Evolutionary conservation across 2,797 vertebrate genomes (phyloP).

Genomic region (Melanotaenia parkinsoni): DNA sequence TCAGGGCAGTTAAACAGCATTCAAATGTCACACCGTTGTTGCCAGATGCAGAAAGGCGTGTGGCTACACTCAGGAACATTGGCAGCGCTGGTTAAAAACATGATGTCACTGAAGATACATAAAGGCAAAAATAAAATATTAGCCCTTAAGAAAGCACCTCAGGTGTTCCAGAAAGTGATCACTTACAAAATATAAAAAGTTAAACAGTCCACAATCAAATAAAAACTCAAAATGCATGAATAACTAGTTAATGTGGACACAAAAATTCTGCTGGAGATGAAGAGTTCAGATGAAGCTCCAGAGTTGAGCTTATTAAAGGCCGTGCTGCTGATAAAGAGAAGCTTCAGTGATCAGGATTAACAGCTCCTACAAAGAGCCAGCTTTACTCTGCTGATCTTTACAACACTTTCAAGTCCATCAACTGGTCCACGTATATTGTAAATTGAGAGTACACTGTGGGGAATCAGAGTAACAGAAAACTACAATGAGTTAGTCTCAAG

Average conservation of each 20-base stretch:
- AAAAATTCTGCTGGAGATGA: constrained; percentile 36
- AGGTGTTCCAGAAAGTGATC: constrained; percentile 21
- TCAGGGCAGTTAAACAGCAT: neutral
- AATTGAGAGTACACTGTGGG: constrained; percentile 32
- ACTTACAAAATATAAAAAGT: constrained; percentile 51
- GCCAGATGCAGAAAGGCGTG: constrained; percentile 4
- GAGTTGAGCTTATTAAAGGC: constrained; percentile 46
- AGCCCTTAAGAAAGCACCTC: constrained; percentile 42
- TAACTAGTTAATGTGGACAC: constrained; percentile 35
- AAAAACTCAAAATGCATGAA: constrained; percentile 37
- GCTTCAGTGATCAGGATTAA: constrained; percentile 39
- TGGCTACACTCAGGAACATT: constrained; percentile 1
- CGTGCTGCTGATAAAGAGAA: constrained; percentile 29
- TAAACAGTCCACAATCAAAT: constrained; percentile 46
- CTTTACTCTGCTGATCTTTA: constrained; percentile 51
- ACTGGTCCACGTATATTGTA: constrained; percentile 18
- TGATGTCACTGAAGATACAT: constrained; percentile 9
- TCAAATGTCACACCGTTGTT: neutral
- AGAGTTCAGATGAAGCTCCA: constrained; percentile 15
- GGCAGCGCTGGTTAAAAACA: constrained; percentile 15
- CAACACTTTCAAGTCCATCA: constrained; percentile 18
- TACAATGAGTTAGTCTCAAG: constrained; percentile 33
- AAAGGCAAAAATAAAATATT: constrained; percentile 13
- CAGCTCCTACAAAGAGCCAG: constrained; percentile 47
- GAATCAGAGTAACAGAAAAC: constrained; percentile 46